Evolutionary conservation across 2,113 vertebrate genomes (phyloP).

Genomic region (Oceanodroma tethys): DNA sequence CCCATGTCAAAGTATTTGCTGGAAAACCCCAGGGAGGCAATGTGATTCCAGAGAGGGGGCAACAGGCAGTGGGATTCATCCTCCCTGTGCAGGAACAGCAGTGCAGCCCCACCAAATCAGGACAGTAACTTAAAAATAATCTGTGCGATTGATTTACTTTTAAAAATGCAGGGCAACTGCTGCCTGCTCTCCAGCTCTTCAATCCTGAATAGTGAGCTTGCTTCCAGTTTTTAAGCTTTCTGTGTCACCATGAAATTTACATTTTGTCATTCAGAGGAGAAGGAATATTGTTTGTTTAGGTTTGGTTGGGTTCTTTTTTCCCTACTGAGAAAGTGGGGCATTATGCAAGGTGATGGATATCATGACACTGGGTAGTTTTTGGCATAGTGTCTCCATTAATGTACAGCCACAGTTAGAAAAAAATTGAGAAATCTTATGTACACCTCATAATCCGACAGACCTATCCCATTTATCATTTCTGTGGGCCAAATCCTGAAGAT

Average conservation of each 20-base stretch:
- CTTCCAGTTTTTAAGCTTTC: background rate
- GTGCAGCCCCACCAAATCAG: background rate
- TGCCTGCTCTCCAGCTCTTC: background rate
- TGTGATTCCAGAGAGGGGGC: background rate
- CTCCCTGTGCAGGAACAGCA: background rate
- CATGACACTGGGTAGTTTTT: background rate
- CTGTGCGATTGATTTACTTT: rapidly evolving
- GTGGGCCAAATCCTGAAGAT: background rate
- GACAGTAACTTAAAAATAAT: background rate
- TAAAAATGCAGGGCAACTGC: background rate
- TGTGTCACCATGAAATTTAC: background rate
- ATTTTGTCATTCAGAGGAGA: background rate
- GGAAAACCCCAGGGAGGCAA: background rate
- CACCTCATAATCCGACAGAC: background rate
- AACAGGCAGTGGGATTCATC: background rate
- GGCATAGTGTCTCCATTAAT: background rate
- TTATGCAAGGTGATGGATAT: background rate
- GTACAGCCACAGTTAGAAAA: background rate
- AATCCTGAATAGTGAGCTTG: background rate
- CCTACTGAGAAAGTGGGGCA: background rate
- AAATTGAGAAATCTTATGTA: background rate
- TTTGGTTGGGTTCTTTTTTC: background rate
- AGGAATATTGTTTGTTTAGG: background rate
- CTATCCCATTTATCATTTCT: background rate
- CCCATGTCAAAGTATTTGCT: background rate